A percentile compares a stretch with the other conserved stretches of the same genome.
These are phyloP conservation scores for Bolinopsis microptera DNA, from an alignment of 37 sponge, comb jelly and placozoan genomes.

Conservation along the genomic window DNA sequence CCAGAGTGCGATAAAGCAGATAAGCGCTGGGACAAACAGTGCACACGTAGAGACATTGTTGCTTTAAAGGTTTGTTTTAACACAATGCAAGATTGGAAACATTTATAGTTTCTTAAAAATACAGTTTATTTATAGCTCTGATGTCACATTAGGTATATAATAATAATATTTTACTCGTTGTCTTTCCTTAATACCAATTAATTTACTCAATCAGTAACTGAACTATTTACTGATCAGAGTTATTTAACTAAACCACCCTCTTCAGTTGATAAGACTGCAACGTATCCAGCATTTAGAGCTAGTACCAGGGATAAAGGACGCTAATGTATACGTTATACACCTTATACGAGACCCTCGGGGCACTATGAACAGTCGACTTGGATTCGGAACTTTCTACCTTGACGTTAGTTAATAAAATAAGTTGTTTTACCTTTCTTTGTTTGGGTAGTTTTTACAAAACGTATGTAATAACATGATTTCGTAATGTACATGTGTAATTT, in stretches of 20 bases:
- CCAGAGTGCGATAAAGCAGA: neutral
- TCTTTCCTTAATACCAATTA: too few species aligned
- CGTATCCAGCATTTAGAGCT: conserved; percentile 2
- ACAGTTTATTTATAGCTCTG: too few species aligned
- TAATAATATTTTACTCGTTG: too few species aligned
- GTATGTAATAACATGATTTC: too few species aligned
- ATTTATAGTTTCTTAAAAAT: too few species aligned
- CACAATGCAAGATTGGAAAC: too few species aligned
- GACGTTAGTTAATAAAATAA: neutral
- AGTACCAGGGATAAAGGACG: conserved; percentile 36
- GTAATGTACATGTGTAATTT: too few species aligned
- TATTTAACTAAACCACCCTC: too few species aligned
- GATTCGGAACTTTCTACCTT: neutral
- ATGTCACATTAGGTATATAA: too few species aligned
- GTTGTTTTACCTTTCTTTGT: neutral
- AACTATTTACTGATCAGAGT: too few species aligned
- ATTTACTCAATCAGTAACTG: too few species aligned
- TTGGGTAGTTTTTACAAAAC: neutral
- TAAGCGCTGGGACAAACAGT: neutral
- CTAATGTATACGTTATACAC: conserved; percentile 24
- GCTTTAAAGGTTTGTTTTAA: conserved; percentile 20
- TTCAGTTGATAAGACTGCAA: conserved; percentile 49
- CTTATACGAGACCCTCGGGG: conserved; percentile 15
- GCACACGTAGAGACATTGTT: conserved; percentile 12
- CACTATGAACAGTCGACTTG: conserved; percentile 30